phyloP scores from a whole-genome alignment of 2,797 vertebrate genomes.

The Loriculus beryllinus region DNA sequence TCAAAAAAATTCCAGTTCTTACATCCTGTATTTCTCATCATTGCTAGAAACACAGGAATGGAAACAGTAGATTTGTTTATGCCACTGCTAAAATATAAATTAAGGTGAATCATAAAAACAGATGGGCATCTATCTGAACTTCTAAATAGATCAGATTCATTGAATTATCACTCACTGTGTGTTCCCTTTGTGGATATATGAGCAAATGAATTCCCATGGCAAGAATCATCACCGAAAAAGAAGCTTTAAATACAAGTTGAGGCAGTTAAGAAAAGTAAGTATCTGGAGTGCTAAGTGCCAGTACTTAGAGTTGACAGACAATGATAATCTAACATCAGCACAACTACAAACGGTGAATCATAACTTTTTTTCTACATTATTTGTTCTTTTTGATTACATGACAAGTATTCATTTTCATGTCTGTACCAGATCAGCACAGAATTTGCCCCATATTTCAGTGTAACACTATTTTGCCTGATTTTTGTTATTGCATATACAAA shows the following conservation, averaged over 20 bases:
- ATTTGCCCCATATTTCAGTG: background rate
- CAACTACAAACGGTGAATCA: background rate
- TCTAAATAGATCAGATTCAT: conserved; percentile 14
- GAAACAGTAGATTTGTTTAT: background rate
- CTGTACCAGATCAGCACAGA: background rate
- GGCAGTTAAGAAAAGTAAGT: conserved; percentile 9
- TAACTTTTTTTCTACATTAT: background rate
- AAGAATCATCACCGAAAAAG: conserved; percentile 21
- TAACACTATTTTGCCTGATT: background rate
- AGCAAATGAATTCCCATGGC: background rate
- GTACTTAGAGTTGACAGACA: conserved; percentile 23
- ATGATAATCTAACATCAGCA: conserved; percentile 25
- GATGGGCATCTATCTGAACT: background rate
- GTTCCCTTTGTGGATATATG: background rate
- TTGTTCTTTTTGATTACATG: conserved; percentile 24
- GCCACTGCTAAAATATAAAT: background rate
- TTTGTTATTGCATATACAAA: background rate
- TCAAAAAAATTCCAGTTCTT: background rate
- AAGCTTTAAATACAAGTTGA: conserved; percentile 5
- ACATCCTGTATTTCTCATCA: background rate
- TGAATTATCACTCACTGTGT: background rate
- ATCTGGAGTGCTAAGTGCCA: background rate
- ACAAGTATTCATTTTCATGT: conserved; percentile 26
- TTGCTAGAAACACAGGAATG: background rate
- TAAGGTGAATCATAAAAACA: background rate